phyloP scores from a whole-genome alignment of 2,888 invertebrate species.

The Oxystoma pomonae region DNA sequence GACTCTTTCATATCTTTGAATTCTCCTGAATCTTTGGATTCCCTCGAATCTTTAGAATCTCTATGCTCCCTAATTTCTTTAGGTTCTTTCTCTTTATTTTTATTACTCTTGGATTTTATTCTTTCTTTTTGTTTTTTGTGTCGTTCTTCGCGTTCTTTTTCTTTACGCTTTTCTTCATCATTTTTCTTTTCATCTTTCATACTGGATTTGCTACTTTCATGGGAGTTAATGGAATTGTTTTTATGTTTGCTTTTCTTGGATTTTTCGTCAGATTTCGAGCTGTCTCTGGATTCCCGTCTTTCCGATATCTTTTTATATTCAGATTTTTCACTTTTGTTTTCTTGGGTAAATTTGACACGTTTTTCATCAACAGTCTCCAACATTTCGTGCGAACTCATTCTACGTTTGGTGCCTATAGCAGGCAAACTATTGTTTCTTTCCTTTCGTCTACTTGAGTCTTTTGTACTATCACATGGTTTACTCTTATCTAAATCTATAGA shows the following conservation, averaged over 20 bases:
- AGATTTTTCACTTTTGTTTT: slow-evolving; percentile 31
- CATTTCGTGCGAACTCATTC: slow-evolving; percentile 75
- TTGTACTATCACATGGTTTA: slow-evolving; percentile 26
- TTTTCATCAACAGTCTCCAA: slow-evolving; percentile 57
- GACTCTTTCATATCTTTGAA: not conserved
- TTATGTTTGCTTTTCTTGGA: slow-evolving; percentile 53
- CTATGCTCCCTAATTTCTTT: not conserved
- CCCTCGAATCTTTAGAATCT: slow-evolving; percentile 14
- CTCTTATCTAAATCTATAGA: slow-evolving; percentile 51
- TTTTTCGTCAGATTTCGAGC: slow-evolving; percentile 42
- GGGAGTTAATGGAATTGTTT: slow-evolving; percentile 54
- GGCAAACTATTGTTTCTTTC: slow-evolving; percentile 61
- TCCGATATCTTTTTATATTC: slow-evolving; percentile 50
- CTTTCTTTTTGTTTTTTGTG: slow-evolving; percentile 39
- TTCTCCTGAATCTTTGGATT: slow-evolving; percentile 32
- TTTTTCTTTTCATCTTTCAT: slow-evolving; percentile 32
- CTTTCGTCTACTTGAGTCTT: slow-evolving; percentile 51
- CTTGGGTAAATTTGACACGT: slow-evolving; percentile 55
- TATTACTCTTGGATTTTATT: slow-evolving; percentile 41
- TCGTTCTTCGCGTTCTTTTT: slow-evolving; percentile 42
- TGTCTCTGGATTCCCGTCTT: slow-evolving; percentile 70
- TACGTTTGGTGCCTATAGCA: slow-evolving; percentile 65
- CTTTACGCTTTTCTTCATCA: slow-evolving; percentile 42
- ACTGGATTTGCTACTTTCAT: slow-evolving; percentile 53
- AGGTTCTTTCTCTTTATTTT: slow-evolving; percentile 39